Evolutionary conservation across 2,113 vertebrate genomes (phyloP).

Genomic region (Hepsetus odoe): DNA sequence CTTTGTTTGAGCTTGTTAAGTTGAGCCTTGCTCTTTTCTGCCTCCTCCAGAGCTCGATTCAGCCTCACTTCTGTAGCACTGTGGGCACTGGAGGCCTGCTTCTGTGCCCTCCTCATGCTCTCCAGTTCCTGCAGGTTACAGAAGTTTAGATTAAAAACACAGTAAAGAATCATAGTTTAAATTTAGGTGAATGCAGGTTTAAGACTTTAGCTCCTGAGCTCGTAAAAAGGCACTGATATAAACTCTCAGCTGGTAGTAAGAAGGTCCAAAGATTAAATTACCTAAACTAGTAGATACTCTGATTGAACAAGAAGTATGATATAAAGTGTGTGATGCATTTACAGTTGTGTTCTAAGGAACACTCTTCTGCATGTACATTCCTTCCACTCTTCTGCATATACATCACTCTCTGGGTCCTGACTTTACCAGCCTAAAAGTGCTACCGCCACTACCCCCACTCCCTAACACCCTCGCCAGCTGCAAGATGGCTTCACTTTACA

Average conservation of each 20-base stretch:
- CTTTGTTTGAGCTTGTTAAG: constrained; percentile 84
- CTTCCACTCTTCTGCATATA: not conserved
- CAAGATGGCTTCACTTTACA: constrained; percentile 53
- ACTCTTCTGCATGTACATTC: too few relatives aligned
- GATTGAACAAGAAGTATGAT: not conserved
- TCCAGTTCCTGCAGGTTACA: constrained; percentile 82
- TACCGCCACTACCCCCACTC: not conserved
- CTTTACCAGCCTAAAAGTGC: not conserved
- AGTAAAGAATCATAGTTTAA: too few relatives aligned
- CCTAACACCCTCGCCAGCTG: too few relatives aligned
- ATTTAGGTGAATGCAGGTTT: too few relatives aligned
- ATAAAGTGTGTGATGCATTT: too few relatives aligned
- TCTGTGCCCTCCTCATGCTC: constrained; percentile 78
- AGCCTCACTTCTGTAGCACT: constrained; percentile 84
- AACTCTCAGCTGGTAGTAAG: too few relatives aligned
- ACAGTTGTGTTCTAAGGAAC: too few relatives aligned
- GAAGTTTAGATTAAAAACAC: not conserved
- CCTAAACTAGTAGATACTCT: too few relatives aligned
- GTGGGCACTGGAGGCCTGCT: constrained; percentile 80
- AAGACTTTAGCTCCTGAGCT: not conserved
- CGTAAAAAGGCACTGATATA: too few relatives aligned
- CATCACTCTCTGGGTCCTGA: not conserved
- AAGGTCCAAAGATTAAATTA: too few relatives aligned
- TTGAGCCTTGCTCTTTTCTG: constrained; percentile 82
- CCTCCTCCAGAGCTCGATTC: constrained; percentile 91